A percentile compares a stretch with the other conserved stretches of the same genome.
Conservation (phyloP, 2,113 vertebrate genomes). For the Geothlypis trichas region DNA sequence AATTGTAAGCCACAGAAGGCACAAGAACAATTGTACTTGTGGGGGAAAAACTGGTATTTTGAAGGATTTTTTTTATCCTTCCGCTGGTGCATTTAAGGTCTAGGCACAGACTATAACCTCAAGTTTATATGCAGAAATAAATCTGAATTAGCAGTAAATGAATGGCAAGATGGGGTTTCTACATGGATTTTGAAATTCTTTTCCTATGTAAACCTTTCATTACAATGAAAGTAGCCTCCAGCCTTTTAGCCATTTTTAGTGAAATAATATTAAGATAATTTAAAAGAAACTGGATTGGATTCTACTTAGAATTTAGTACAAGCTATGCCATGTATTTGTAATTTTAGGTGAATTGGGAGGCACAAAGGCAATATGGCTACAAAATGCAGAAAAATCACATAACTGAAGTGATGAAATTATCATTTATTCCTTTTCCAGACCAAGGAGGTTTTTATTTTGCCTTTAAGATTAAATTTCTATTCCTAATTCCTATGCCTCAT, state of each 20-base stretch:
- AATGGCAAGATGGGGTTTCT: slow-evolving; percentile 60
- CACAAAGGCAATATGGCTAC: slow-evolving; percentile 65
- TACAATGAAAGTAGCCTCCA: slow-evolving; percentile 57
- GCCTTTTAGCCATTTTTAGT: slow-evolving; percentile 46
- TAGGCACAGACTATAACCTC: slow-evolving; percentile 85
- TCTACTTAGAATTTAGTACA: slow-evolving; percentile 19
- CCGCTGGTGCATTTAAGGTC: slow-evolving; percentile 88
- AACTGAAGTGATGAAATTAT: slow-evolving; percentile 3
- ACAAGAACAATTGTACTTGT: slow-evolving; percentile 83
- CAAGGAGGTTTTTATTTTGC: slow-evolving; percentile 29
- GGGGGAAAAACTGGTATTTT: slow-evolving; percentile 80
- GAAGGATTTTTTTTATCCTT: slow-evolving; percentile 80
- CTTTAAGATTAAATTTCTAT: slow-evolving; percentile 24
- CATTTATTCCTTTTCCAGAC: slow-evolving; percentile 34
- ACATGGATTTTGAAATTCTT: slow-evolving; percentile 52
- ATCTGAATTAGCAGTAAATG: slow-evolving; percentile 68
- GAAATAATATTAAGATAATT: slow-evolving; percentile 33
- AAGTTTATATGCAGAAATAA: slow-evolving; percentile 82
- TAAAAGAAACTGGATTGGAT: slow-evolving; percentile 5
- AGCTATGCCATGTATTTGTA: slow-evolving; percentile 42
- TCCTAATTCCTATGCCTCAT: slow-evolving; percentile 59
- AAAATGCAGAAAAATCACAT: slow-evolving; percentile 41
- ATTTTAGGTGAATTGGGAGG: slow-evolving; percentile 53
- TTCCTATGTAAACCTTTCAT: slow-evolving; percentile 64
- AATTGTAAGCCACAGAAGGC: slow-evolving; percentile 84